Conservation (phyloP, 2,113 vertebrate species). For the Cisticola juncidis region DNA sequence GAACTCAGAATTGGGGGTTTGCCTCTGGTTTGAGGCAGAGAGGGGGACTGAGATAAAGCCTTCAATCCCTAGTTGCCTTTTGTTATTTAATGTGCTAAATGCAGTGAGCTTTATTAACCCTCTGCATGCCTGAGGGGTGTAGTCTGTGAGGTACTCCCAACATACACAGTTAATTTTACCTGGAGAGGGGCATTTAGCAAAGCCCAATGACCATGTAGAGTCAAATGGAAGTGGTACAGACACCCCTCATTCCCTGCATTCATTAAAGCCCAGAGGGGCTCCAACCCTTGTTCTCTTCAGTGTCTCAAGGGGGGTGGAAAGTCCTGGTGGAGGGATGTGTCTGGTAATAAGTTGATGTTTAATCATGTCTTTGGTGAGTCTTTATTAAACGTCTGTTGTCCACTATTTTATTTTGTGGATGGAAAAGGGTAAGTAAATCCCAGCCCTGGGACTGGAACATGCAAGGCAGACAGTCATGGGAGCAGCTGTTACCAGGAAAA, state of each 20-base stretch:
- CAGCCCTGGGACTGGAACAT: not conserved
- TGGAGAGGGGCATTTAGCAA: not conserved
- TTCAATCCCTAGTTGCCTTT: not conserved
- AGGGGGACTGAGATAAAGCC: not conserved
- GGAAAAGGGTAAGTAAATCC: not conserved
- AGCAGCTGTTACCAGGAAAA: not conserved
- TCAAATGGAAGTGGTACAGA: not conserved
- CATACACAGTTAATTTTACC: not conserved
- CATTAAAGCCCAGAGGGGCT: not conserved
- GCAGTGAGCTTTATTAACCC: not conserved
- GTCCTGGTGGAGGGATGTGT: not conserved
- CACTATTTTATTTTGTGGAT: not conserved
- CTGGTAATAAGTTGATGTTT: not conserved
- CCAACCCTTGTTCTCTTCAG: not conserved
- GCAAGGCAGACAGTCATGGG: not conserved
- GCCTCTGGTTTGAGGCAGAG: not conserved
- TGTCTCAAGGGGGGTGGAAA: not conserved
- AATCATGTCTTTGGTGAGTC: not conserved
- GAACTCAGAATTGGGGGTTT: not conserved
- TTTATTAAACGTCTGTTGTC: not conserved
- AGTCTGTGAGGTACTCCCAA: fast-evolving
- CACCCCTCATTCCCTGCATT: not conserved
- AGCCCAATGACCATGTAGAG: not conserved
- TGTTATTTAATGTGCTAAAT: not conserved
- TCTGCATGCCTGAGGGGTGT: not conserved